Evolutionary conservation across 2,113 vertebrate species (phyloP).

Genomic region (Leucopsar rothschildi): DNA sequence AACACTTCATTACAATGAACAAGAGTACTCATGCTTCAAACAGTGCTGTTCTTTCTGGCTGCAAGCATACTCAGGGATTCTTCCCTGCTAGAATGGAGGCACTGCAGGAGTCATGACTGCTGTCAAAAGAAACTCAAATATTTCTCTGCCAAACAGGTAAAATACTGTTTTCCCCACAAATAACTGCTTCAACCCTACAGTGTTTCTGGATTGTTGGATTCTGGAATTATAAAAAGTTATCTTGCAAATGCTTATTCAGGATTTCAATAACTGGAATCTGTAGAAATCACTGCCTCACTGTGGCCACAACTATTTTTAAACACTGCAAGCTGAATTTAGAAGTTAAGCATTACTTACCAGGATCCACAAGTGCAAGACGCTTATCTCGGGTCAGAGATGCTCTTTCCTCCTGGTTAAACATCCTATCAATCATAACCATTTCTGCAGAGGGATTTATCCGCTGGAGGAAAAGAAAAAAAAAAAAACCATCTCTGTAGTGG

Average conservation of each 20-base stretch:
- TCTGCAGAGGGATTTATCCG: constrained; percentile 93
- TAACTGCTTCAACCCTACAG: not conserved
- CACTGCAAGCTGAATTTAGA: not conserved
- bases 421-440: constrained; percentile 97
- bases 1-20: not conserved
- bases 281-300: not conserved
- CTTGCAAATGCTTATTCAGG: not conserved
- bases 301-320: not conserved
- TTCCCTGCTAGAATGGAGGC: not conserved
- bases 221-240: not conserved
- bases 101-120: not conserved
- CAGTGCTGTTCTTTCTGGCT: not conserved
- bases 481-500: not conserved
- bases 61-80: not conserved
- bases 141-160: not conserved
- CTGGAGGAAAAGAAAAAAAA: constrained; percentile 47
- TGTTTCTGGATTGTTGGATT: not conserved
- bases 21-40: not conserved
- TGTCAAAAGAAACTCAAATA: not conserved
- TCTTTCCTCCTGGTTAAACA: constrained; percentile 97
- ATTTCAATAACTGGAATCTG: not conserved
- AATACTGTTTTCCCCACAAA: not conserved
- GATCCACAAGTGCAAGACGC: constrained; percentile 89
- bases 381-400: constrained; percentile 91
- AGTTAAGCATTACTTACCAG: constrained; percentile 75